Percentiles rank a stretch among this genome's conserved stretches.
Conservation (phyloP, 2,888 invertebrate genomes). For the Pycnomerus fuliginosus region DNA sequence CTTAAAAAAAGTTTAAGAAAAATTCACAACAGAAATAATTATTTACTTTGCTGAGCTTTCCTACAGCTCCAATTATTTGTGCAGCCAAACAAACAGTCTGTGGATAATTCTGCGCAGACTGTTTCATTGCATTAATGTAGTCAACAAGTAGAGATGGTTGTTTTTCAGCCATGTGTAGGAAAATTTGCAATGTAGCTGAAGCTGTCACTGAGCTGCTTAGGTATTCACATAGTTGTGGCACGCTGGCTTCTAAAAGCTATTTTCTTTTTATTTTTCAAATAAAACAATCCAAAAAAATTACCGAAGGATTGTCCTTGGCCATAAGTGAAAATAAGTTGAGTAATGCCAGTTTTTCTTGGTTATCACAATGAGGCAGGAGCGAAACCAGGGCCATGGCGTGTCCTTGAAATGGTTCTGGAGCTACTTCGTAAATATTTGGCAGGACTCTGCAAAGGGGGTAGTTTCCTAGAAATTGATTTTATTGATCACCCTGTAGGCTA, state of each 20-base stretch:
- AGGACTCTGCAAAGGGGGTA: conserved; percentile 84
- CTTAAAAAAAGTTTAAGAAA: conserved; percentile 50
- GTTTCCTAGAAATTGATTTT: conserved; percentile 75
- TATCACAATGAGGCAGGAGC: conserved; percentile 79
- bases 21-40: not conserved
- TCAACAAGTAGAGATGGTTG: conserved; percentile 70
- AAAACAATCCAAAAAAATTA: conserved; percentile 43
- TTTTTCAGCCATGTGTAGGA: conserved; percentile 71
- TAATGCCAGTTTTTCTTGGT: conserved; percentile 81
- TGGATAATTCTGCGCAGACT: conserved; percentile 66
- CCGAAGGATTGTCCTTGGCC: conserved; percentile 76
- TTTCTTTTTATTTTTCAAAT: conserved; percentile 26
- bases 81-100: conserved; percentile 67
- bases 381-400: conserved; percentile 81
- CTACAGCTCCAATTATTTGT: conserved; percentile 69
- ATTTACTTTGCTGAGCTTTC: conserved; percentile 67
- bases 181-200: conserved; percentile 68
- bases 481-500: no score
- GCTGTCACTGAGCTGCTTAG: conserved; percentile 63
- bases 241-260: conserved; percentile 75
- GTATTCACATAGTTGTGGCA: conserved; percentile 80
- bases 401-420: conserved; percentile 82
- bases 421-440: conserved; percentile 87
- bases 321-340: conserved; percentile 81
- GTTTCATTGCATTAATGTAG: conserved; percentile 68